phyloP scores from a whole-genome alignment of 2,888 invertebrate genomes.

The Proisotoma minuta region DNA sequence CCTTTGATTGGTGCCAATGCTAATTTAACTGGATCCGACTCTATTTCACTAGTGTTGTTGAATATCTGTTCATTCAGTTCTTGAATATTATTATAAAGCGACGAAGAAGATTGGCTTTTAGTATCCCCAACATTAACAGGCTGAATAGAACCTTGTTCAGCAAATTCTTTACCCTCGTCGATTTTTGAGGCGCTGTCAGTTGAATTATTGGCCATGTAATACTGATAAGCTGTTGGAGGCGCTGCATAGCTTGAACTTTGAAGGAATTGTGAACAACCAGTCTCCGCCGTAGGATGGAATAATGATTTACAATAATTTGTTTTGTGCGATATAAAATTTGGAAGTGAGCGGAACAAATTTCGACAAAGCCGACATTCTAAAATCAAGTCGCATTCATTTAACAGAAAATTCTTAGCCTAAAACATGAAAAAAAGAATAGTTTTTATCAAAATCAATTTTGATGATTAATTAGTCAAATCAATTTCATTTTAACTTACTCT shows the following conservation, averaged over 20 bases:
- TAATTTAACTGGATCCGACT: not conserved
- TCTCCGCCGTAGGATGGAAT: conserved; percentile 29
- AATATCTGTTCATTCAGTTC: not conserved
- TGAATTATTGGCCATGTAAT: not conserved
- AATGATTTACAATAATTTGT: conserved; percentile 66
- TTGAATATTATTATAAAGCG: not conserved
- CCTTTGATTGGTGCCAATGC: not conserved
- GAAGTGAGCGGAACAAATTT: conserved; percentile 77
- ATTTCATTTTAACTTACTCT: conserved; percentile 20
- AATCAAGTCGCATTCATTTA: conserved; percentile 79
- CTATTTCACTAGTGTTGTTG: not conserved
- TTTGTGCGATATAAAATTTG: conserved; percentile 86
- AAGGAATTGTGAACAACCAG: not conserved
- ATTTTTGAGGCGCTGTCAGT: not conserved
- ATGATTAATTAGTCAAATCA: not conserved
- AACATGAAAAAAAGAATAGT: not conserved
- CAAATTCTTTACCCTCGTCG: not conserved
- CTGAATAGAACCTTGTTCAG: not conserved
- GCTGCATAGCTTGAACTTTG: not conserved
- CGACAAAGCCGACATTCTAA: conserved; percentile 85
- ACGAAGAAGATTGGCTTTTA: not conserved
- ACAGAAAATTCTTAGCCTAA: conserved; percentile 67
- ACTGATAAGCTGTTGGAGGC: not conserved
- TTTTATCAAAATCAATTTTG: not conserved
- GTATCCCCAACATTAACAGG: not conserved